Evolutionary conservation across 2,113 vertebrate genomes (phyloP), one percentile per base, ranked within the genome.

Genomic region (Caretta caretta): DNA sequence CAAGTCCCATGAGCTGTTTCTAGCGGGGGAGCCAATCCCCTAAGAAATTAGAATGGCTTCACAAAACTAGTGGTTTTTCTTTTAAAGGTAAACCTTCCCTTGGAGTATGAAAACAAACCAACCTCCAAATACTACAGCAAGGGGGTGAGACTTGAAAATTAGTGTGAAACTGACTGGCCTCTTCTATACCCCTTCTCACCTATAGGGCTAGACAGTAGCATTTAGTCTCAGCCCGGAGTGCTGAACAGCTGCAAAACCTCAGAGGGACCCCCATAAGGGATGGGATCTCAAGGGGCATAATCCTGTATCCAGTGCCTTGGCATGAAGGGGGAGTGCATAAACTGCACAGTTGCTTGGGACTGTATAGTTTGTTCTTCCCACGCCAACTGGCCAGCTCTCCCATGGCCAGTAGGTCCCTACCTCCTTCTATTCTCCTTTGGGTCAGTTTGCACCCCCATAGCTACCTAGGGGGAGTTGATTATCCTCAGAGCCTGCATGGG

Each of bases 171-270:
- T 29, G 11, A 13, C 24, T 27, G n/a, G n/a, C n/a, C n/a, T n/a
- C n/a, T n/a, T n/a, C n/a, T n/a, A n/a, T n/a, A n/a, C n/a, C n/a
- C n/a, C n/a, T n/a, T n/a, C n/a, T n/a, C 17, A 13, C 9, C 2
- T 12, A 31, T 20, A 29, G 2, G 10, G 6, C 19, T 72, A 10
- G 11, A 42, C 9, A 29, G 27, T 13, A 75, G 16, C 8, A 27
- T 76, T 38, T 27, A 69, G 17, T 42, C 0, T 50, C 25, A 50
- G 49, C 49, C 16, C 50, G 4, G n/a, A 0, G 0, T 20, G 38
- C 6, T 25, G 22, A 86, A 25, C n/a, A 72, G 19, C 35, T 22
- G 65, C 19, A 72, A n/a, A 17, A n/a, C 5, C 6, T 80, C 3
- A 35, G 8, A 20, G 31, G 10, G 3, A 88, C 3, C 27, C 16